Base-by-base conservation (phyloP, 2,113 vertebrate species). In the Ailuropoda melanoleuca region DNA sequence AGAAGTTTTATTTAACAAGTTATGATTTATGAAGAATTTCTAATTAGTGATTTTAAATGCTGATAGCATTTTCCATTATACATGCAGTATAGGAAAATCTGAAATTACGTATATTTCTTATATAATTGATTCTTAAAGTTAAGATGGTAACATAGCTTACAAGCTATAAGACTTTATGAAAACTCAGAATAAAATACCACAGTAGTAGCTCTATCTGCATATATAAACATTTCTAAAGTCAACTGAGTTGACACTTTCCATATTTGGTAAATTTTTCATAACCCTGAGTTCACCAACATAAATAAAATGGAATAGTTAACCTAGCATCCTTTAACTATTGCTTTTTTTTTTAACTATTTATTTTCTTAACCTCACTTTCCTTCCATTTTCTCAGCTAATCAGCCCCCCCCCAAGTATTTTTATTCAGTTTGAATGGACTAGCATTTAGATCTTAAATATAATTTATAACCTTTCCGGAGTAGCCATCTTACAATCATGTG, bases 401-500 rank as follows among this genome's bases (percentile, higher is more conserved):
- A 60, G 24, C 2, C 12, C 23, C 53, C 19, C 23, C 92, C 19
- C 87, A 21, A 92, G n/a, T 74, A 87, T 14, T 90, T 83, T 48
- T 8, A 90, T 82, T 95, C 37, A 31, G 13, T 96, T 90, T 93
- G 53, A 95, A 89, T 93, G 53, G 1, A 21, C 64, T 95, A 96
- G n/a, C 92, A 97, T 97, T 96, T 98, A 81, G 56, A 95, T 93
- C 31, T 97, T 96, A 97, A 68, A 48, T 10, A 96, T 98, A 98
- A 97, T 98, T 98, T 98, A 98, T 98, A 98, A 96, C 66, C 93
- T 85, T 95, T 98, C 95, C 19, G 66, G 85, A 94, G 26, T 88
- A 97, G 43, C 91, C 53, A 98, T 98, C 98, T 98, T 95, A 94
- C 83, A 93, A 98, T 98, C 97, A 94, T 75, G 84, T 92, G 90